These are phyloP conservation scores for Apis mellifera DNA, from an alignment of 1,140 invertebrate genomes.

Conservation along the genomic window DNA sequence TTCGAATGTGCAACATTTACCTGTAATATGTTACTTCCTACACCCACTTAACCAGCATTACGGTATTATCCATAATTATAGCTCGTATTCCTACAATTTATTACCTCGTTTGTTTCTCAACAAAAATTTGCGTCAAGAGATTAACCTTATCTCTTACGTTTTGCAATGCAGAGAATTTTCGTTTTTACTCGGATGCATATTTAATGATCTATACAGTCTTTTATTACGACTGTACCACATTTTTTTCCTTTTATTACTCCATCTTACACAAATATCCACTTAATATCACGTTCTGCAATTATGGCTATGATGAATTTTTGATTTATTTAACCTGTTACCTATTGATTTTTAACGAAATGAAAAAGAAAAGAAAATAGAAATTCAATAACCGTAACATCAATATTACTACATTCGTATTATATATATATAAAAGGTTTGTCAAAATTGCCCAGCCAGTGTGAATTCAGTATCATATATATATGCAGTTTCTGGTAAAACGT, in stretches of 20 bases:
- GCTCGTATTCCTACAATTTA: slow-evolving; percentile 20
- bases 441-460: background rate
- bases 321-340: too few species aligned
- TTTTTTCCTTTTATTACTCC: background rate
- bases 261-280: too few species aligned
- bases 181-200: slow-evolving; percentile 13
- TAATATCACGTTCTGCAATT: too few species aligned
- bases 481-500: background rate
- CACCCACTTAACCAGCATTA: slow-evolving; percentile 37
- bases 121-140: slow-evolving; percentile 20
- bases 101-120: slow-evolving; percentile 31
- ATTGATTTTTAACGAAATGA: too few species aligned
- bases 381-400: background rate
- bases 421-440: background rate
- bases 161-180: slow-evolving; percentile 5
- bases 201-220: background rate
- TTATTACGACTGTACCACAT: background rate
- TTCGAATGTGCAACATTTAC: slow-evolving; percentile 12
- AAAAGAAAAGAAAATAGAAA: too few species aligned
- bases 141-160: background rate
- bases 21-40: slow-evolving; percentile 7
- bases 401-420: background rate
- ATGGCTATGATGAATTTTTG: too few species aligned
- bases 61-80: slow-evolving; percentile 30
- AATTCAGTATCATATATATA: background rate